These are phyloP conservation scores for Cydia strobilella DNA, from an alignment of 1,140 invertebrate species.

Conservation along the genomic window DNA sequence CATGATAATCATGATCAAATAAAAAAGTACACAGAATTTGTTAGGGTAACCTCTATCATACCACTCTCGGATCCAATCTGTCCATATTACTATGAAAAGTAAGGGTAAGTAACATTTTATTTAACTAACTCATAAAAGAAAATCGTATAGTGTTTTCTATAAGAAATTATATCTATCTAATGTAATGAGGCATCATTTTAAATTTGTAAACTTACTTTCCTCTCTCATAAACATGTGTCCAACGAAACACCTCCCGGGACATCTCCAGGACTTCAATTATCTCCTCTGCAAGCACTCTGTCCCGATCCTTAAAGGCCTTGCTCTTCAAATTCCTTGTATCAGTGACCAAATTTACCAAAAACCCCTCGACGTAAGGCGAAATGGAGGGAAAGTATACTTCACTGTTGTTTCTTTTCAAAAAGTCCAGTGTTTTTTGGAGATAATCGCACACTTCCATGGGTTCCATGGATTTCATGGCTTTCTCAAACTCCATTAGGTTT, in stretches of 20 bases:
- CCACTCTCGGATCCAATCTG: too few relatives aligned
- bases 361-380: constrained; percentile 13
- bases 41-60: too few relatives aligned
- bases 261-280: constrained; percentile 15
- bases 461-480: not conserved
- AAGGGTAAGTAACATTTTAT: too few relatives aligned
- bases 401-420: constrained; percentile 30
- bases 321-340: constrained; percentile 11
- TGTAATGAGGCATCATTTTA: not conserved
- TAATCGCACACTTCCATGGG: not conserved
- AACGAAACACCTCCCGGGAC: not conserved
- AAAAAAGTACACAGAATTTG: too few relatives aligned
- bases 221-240: constrained; percentile 20
- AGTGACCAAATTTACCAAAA: constrained; percentile 8
- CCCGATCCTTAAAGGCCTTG: not conserved
- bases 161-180: not conserved
- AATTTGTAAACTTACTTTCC: not conserved
- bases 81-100: too few relatives aligned
- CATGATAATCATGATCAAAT: too few relatives aligned
- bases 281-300: not conserved
- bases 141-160: too few relatives aligned
- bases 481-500: constrained; percentile 16
- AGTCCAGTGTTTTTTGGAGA: constrained; percentile 15
- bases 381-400: constrained; percentile 21
- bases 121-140: too few relatives aligned